A percentile compares a stretch with the other conserved stretches of the same genome.
Evolutionary conservation across 2,113 vertebrate genomes (phyloP).

Genomic region (Pica pica): DNA sequence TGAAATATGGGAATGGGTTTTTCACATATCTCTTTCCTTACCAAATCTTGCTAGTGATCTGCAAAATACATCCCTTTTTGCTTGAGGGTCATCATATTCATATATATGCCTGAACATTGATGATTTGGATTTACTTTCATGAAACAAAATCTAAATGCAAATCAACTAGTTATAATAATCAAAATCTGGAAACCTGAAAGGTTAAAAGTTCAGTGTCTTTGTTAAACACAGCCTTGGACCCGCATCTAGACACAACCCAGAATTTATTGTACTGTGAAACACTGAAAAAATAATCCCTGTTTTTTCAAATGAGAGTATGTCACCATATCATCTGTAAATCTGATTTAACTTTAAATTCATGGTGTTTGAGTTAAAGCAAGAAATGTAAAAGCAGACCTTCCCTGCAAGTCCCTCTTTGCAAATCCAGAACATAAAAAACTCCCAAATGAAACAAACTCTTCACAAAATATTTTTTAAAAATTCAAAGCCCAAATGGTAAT

Average conservation of each 20-base stretch:
- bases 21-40: neutral
- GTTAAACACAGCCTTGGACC: conserved; percentile 24
- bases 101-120: neutral
- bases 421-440: neutral
- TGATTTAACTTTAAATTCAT: neutral
- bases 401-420: neutral
- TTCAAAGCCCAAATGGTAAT: neutral
- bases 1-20: neutral
- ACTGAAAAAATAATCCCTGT: neutral
- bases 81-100: neutral
- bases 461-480: neutral
- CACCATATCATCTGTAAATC: neutral
- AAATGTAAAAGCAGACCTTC: neutral
- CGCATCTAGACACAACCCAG: neutral
- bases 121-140: neutral
- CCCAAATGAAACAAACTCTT: neutral
- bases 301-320: neutral
- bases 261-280: conserved; percentile 49
- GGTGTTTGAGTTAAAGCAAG: neutral
- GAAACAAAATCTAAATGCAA: neutral
- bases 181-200: conserved; percentile 22
- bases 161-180: neutral
- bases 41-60: neutral
- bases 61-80: neutral
- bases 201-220: conserved; percentile 57